Percentiles rank a stretch among this genome's conserved stretches.
Evolutionary conservation across 2,888 invertebrate genomes (phyloP).

Genomic region (Tenthredo amoena): DNA sequence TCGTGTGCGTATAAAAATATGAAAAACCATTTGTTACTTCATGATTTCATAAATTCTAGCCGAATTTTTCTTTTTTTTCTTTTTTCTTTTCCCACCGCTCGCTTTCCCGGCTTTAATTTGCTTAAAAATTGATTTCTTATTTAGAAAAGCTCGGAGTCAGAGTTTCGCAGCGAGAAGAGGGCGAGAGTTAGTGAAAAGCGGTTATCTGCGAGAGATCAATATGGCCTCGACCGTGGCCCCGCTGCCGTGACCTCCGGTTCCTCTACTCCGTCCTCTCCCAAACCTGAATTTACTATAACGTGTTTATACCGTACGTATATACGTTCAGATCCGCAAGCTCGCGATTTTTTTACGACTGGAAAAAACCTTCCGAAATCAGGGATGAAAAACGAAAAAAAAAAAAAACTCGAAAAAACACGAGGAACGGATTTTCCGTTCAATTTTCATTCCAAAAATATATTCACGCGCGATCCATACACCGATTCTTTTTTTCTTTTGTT

Average conservation of each 20-base stretch:
- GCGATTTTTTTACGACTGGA: background rate
- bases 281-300: background rate
- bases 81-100: background rate
- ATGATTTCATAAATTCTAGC: background rate
- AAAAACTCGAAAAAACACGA: background rate
- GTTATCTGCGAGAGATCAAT: slow-evolving; percentile 47
- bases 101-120: background rate
- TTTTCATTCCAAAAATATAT: background rate
- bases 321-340: background rate
- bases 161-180: background rate
- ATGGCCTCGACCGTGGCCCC: slow-evolving; percentile 49
- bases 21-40: background rate
- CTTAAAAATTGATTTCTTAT: background rate
- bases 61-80: background rate
- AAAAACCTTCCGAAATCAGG: background rate
- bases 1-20: background rate
- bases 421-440: background rate
- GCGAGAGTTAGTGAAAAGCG: slow-evolving; percentile 47
- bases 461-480: background rate
- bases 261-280: background rate
- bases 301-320: background rate
- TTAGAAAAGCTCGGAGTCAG: background rate
- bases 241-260: slow-evolving; percentile 45
- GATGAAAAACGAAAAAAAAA: background rate
- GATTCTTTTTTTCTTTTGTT: background rate